A percentile compares a stretch with the other conserved stretches of the same genome.
phyloP scores from a whole-genome alignment of 2,888 invertebrate species.

The Eristalinus aeneus region DNA sequence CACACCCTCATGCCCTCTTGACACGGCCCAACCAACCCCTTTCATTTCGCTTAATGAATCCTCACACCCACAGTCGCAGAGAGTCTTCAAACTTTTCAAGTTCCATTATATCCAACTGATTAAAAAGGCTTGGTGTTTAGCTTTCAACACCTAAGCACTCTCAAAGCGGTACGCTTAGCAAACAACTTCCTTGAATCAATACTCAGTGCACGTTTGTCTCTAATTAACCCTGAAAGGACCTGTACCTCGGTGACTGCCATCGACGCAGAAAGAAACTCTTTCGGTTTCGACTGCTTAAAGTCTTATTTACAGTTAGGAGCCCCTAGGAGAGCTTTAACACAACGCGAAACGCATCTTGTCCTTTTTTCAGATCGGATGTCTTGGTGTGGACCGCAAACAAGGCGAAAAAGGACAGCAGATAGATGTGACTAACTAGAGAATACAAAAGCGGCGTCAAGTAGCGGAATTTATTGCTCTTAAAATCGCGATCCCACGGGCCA shows the following conservation, averaged over 20 bases:
- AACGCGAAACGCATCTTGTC: background rate
- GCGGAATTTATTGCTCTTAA: slow-evolving; percentile 35
- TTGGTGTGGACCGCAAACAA: background rate
- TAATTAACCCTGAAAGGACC: background rate
- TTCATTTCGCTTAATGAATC: background rate
- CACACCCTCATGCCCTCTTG: background rate
- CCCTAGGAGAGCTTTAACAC: background rate
- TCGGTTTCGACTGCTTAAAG: background rate
- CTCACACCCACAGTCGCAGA: background rate
- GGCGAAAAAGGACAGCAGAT: background rate
- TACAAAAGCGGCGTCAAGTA: background rate
- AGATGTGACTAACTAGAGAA: background rate
- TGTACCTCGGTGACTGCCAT: background rate
- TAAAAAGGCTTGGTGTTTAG: background rate
- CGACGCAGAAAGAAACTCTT: background rate
- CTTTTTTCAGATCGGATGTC: background rate
- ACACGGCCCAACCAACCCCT: background rate
- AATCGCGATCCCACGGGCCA: slow-evolving; percentile 29
- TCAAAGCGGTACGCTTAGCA: background rate
- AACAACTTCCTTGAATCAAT: background rate
- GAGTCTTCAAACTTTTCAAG: background rate
- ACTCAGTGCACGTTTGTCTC: background rate
- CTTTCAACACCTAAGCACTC: background rate
- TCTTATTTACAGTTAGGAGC: background rate
- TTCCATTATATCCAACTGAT: background rate